Evolutionary conservation across 1,140 invertebrate species (phyloP), one percentile per base, ranked within the genome.

Genomic region (Phymorhynchus buccinoides): DNA sequence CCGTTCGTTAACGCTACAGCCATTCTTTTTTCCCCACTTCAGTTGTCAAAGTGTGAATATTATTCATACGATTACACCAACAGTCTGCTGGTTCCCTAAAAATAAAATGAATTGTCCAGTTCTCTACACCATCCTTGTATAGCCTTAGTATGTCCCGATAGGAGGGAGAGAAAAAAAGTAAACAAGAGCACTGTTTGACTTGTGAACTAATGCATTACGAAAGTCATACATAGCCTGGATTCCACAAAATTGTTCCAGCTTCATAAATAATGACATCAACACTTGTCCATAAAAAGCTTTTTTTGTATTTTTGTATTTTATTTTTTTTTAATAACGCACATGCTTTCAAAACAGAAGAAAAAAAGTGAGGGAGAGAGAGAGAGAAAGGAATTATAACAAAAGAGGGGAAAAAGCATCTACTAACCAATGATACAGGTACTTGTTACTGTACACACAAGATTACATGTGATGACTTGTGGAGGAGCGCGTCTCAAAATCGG

Each of bases 301-400:
- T 71, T 37, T 71, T 71, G 32, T 71, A 35, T 41, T 42, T 75
- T 39, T 62, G 22, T 22, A 18, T 42, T 32, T 71, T 37, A 16
- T 71, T 71, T 71, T 71, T 71, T 75, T 75, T 75, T 39, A 3
- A 6, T 27, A 75, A 75, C 27, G 37, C 73, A 75, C 73, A 75
- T 75, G 73, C 73, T 75, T 75, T 37, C 30, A 79, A 79, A 42
- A 84, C 18, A 79, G 41, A 44, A 12, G n/a, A 39, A 56, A 48
- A 1, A 73, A 16, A 56, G 56, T 27, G 56, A 62, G 56, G 85
- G 62, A 87, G 56, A 86, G 82, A 84, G 35, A 85, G 86, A 37
- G 73, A 71, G 71, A 48, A 32, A 86, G 83, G 42, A 75, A 56
- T 48, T 35, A 14, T 78, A 62, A 52, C n/a, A 81, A 78, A 85